Conservation (phyloP, 2,113 vertebrate genomes). For the Toxostoma redivivum region DNA sequence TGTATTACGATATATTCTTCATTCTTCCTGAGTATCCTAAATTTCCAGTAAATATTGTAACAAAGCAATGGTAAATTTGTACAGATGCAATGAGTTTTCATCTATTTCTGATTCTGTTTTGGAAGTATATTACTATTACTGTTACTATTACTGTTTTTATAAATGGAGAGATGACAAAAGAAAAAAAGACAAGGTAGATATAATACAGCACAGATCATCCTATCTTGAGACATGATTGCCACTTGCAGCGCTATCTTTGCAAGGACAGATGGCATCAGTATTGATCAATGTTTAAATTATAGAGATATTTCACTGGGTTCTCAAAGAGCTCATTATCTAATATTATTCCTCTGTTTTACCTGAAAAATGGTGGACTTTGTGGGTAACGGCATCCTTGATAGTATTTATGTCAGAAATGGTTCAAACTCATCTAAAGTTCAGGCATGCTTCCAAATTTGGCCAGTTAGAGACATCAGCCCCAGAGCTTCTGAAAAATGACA, state of each 20-base stretch:
- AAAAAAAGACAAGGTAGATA: background rate
- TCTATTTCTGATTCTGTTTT: background rate
- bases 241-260: background rate
- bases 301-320: background rate
- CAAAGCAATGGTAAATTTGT: background rate
- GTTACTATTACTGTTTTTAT: background rate
- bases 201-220: background rate
- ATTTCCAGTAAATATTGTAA: background rate
- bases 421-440: background rate
- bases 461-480: background rate
- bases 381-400: background rate
- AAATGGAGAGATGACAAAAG: background rate
- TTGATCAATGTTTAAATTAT: background rate
- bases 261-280: background rate
- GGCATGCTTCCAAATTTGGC: background rate
- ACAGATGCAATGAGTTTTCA: background rate
- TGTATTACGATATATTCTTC: background rate
- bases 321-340: background rate
- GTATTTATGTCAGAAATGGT: background rate
- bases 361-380: background rate
- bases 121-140: background rate
- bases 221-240: background rate
- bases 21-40: background rate
- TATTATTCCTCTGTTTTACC: background rate
- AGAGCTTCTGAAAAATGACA: background rate